phyloP scores from a whole-genome alignment of 2,888 invertebrate species.

The Thelaira solivaga region DNA sequence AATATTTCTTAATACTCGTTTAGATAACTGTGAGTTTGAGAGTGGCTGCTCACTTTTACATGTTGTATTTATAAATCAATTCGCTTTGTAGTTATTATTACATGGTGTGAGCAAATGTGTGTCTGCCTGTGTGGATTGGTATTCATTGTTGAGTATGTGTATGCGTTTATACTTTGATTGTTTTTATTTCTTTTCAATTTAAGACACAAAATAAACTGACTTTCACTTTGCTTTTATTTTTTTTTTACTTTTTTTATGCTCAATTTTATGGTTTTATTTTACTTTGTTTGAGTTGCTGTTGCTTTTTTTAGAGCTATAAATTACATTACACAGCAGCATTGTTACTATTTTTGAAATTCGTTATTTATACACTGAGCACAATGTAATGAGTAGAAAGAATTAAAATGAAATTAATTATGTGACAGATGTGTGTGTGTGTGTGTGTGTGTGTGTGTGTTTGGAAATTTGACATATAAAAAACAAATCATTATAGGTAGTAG shows the following conservation, averaged over 20 bases:
- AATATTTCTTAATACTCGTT: slow-evolving; percentile 17
- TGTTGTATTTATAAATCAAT: slow-evolving; percentile 43
- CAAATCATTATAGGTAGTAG: no score
- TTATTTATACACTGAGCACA: not conserved
- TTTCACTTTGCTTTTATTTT: slow-evolving; percentile 44
- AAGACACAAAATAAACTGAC: slow-evolving; percentile 23
- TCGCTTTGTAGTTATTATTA: slow-evolving; percentile 28
- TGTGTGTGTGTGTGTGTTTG: no score
- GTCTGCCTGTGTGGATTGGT: no score
- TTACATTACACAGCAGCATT: not conserved
- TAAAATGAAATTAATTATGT: no score
- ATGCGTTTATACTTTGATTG: not conserved
- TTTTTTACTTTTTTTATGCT: not conserved
- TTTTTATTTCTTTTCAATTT: slow-evolving; percentile 35
- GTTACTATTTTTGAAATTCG: slow-evolving; percentile 3
- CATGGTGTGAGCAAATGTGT: not conserved
- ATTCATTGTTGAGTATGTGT: not conserved
- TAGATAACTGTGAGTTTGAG: slow-evolving; percentile 5
- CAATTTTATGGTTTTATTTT: slow-evolving; percentile 16
- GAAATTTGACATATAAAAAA: no score
- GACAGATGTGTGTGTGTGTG: no score
- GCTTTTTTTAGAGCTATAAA: not conserved
- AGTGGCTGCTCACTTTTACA: slow-evolving; percentile 31
- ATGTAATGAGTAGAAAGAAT: not conserved
- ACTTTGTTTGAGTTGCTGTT: slow-evolving; percentile 9